Evolutionary conservation across 2,797 vertebrate species (phyloP).

Genomic region (Sphenodon punctatus): DNA sequence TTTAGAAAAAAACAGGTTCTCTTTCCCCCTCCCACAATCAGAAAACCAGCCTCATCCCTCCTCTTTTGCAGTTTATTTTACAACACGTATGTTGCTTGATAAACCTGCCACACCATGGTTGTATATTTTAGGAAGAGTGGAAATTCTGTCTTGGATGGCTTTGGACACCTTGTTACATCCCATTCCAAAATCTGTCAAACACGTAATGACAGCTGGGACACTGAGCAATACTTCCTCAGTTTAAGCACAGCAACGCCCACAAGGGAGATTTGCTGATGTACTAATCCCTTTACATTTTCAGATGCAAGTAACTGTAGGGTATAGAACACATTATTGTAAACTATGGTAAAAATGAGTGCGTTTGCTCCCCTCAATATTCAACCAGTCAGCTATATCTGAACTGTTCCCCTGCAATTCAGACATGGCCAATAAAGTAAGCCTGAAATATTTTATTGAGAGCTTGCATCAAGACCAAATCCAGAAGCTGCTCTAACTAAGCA

Average conservation of each 20-base stretch:
- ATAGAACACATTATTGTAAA: slow-evolving; percentile 11
- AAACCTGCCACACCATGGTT: slow-evolving; percentile 27
- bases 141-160: slow-evolving; percentile 62
- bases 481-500: slow-evolving; percentile 9
- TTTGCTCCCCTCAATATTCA: slow-evolving; percentile 18
- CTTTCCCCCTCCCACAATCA: neutral
- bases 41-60: neutral
- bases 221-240: slow-evolving; percentile 65
- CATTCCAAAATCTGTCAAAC: slow-evolving; percentile 79
- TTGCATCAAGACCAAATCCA: slow-evolving; percentile 12
- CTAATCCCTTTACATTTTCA: slow-evolving; percentile 52
- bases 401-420: neutral
- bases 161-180: slow-evolving; percentile 76
- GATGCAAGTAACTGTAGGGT: slow-evolving; percentile 26
- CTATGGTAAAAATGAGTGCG: slow-evolving; percentile 16
- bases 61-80: slow-evolving; percentile 39
- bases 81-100: slow-evolving; percentile 27
- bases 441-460: slow-evolving; percentile 18
- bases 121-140: slow-evolving; percentile 44
- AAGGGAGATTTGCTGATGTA: slow-evolving; percentile 63
- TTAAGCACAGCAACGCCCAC: slow-evolving; percentile 68
- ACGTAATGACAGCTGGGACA: slow-evolving; percentile 69
- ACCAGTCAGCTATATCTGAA: slow-evolving; percentile 19
- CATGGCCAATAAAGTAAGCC: slow-evolving; percentile 3
- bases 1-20: neutral